Evolutionary conservation across 2,113 vertebrate species (phyloP).

Genomic region (Vulpes ferrilata): DNA sequence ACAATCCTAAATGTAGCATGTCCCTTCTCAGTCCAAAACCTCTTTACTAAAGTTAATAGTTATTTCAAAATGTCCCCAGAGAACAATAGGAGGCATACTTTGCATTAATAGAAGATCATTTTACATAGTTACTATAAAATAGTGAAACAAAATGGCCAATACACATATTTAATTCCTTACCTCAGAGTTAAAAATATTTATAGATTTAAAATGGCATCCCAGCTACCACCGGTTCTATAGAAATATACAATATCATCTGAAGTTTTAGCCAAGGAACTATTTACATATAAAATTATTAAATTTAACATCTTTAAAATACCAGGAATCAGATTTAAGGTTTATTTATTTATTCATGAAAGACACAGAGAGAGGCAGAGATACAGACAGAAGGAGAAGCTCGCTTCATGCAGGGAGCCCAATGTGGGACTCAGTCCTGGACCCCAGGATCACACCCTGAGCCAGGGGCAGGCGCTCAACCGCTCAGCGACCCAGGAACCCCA

Average conservation of each 20-base stretch:
- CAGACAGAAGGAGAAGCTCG: no score
- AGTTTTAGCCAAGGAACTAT: background rate
- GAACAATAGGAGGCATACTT: background rate
- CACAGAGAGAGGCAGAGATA: no score
- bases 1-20: background rate
- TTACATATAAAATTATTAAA: constrained; percentile 26
- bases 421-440: no score
- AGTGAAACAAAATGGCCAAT: background rate
- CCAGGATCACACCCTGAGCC: no score
- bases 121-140: constrained; percentile 40
- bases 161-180: background rate
- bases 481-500: no score
- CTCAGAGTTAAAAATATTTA: constrained; percentile 24
- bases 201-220: constrained; percentile 18
- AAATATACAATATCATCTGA: constrained; percentile 27
- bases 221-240: background rate
- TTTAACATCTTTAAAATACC: background rate
- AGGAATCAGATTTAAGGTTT: no score
- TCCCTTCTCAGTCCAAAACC: background rate
- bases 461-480: no score
- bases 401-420: no score
- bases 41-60: constrained; percentile 53
- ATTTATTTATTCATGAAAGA: no score
- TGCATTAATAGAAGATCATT: constrained; percentile 34
- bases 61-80: constrained; percentile 8